Conservation (phyloP, 2,797 vertebrate genomes). For the Intellagama lesueurii region DNA sequence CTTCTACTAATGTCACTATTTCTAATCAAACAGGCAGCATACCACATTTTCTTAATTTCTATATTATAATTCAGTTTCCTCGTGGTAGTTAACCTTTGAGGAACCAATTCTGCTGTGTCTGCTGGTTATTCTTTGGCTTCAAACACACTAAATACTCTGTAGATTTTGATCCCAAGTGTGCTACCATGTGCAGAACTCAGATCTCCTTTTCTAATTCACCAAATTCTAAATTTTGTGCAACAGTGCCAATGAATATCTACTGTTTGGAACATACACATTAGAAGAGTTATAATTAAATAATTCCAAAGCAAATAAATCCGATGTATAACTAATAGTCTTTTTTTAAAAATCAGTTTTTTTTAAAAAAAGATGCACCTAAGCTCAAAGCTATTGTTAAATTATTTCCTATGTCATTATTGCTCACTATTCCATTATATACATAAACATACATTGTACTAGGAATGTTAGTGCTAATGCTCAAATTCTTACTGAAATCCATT, state of each 20-base stretch:
- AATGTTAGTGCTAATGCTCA: conserved; percentile 44
- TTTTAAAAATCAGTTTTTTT: conserved; percentile 26
- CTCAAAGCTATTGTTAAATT: conserved; percentile 49
- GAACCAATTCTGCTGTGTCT: conserved; percentile 33
- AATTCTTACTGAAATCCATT: conserved; percentile 74
- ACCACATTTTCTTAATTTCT: conserved; percentile 35
- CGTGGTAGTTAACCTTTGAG: conserved; percentile 34
- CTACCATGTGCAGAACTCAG: conserved; percentile 53
- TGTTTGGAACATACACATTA: conserved; percentile 39
- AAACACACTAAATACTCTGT: conserved; percentile 39
- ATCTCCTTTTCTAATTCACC: conserved; percentile 47
- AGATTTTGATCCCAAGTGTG: conserved; percentile 51
- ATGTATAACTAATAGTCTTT: conserved; percentile 40
- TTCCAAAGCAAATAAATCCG: conserved; percentile 44
- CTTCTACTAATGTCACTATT: conserved; percentile 35
- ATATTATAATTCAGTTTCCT: conserved; percentile 59
- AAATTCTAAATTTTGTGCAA: conserved; percentile 50
- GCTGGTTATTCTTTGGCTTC: conserved; percentile 36
- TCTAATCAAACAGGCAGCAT: conserved; percentile 53
- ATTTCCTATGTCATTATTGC: conserved; percentile 43
- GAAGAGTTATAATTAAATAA: conserved; percentile 39
- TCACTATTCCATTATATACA: conserved; percentile 28
- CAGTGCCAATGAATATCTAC: conserved; percentile 55
- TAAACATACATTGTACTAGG: conserved; percentile 52
- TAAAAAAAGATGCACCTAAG: conserved; percentile 7